Conservation (phyloP, 2,888 invertebrate genomes). For the Caenorhabditis wallacei region DNA sequence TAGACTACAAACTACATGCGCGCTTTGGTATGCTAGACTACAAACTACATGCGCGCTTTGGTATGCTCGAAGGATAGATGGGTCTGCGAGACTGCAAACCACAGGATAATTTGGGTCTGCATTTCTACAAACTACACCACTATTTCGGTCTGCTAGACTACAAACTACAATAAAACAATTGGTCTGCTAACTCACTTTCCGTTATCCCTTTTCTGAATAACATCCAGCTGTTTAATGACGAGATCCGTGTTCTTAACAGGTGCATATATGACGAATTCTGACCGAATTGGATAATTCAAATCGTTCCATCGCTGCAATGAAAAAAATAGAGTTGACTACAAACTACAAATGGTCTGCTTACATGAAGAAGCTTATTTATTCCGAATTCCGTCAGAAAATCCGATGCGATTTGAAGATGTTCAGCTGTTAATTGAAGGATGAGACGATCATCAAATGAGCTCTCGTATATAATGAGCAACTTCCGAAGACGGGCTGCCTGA, state of each 20-base stretch:
- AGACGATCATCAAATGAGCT: slow-evolving; percentile 48
- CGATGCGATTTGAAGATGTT: slow-evolving; percentile 43
- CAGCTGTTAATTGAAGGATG: slow-evolving; percentile 22
- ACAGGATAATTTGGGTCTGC: no score
- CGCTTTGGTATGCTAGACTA: no score
- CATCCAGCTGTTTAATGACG: slow-evolving; percentile 17
- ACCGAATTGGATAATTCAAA: slow-evolving; percentile 41
- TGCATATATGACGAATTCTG: slow-evolving; percentile 47
- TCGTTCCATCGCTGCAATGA: slow-evolving; percentile 55
- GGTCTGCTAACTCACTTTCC: slow-evolving; percentile 35
- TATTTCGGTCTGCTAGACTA: no score
- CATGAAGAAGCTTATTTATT: slow-evolving; percentile 28
- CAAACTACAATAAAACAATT: no score
- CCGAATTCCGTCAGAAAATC: slow-evolving; percentile 42
- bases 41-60: no score
- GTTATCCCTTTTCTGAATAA: not conserved
- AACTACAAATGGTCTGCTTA: slow-evolving; percentile 2
- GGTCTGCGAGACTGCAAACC: no score
- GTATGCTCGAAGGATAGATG: no score
- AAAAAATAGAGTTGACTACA: not conserved
- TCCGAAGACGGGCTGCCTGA: slow-evolving; percentile 28
- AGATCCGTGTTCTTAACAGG: slow-evolving; percentile 6
- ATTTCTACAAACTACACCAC: no score
- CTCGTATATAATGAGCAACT: slow-evolving; percentile 49
- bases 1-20: no score